Evolutionary conservation across 1,140 invertebrate genomes (phyloP).

Genomic region (Rhagoletis pomonella): DNA sequence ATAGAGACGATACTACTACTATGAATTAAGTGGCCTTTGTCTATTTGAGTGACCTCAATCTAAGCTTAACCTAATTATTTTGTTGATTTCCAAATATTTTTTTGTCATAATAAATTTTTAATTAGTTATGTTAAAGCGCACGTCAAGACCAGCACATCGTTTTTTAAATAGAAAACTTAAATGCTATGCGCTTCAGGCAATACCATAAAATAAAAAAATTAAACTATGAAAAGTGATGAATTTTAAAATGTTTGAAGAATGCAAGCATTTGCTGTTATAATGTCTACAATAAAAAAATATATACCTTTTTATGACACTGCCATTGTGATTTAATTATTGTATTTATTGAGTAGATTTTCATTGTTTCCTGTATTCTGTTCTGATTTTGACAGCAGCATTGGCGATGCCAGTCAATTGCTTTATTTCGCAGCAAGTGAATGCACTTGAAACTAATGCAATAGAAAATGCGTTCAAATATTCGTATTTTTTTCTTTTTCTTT

Average conservation of each 20-base stretch:
- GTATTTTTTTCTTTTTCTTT: no score
- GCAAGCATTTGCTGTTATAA: no score
- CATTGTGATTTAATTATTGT: constrained; percentile 19
- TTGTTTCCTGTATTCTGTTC: background rate
- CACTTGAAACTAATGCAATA: background rate
- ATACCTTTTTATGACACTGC: background rate
- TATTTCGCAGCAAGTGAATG: constrained; percentile 4
- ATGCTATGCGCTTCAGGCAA: background rate
- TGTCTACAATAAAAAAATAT: background rate
- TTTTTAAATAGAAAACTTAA: no score
- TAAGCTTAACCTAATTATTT: no score
- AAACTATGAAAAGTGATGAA: background rate
- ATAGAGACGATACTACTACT: no score
- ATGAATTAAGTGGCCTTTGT: no score
- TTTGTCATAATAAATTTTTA: no score
- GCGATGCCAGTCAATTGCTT: constrained; percentile 16
- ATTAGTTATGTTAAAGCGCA: background rate
- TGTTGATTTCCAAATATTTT: no score
- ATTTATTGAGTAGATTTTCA: constrained; percentile 6
- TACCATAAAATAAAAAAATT: background rate
- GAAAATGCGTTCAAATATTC: background rate
- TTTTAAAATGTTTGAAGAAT: background rate
- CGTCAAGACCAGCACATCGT: background rate
- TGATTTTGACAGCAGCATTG: background rate
- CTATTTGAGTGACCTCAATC: no score